These are phyloP conservation scores for Lymantria dispar DNA, from an alignment of 2,888 invertebrate genomes.

Conservation along the genomic window DNA sequence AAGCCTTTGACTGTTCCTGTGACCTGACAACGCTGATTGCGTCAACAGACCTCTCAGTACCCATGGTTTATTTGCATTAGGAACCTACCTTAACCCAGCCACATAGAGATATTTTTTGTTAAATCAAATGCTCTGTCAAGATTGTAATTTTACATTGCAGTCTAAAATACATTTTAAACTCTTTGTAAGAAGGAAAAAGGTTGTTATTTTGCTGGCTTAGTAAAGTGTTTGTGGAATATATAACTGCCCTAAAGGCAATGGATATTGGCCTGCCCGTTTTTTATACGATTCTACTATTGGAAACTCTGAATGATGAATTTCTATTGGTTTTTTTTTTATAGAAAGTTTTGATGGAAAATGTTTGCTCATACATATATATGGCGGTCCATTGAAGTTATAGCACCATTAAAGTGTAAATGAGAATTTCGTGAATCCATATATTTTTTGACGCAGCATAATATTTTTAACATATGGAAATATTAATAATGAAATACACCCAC, in stretches of 20 bases:
- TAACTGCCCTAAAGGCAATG: slow-evolving; percentile 53
- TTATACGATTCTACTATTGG: slow-evolving; percentile 48
- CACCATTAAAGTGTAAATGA: neutral
- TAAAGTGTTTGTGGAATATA: slow-evolving; percentile 36
- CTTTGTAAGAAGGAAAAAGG: slow-evolving; percentile 1
- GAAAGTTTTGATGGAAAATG: slow-evolving; percentile 37
- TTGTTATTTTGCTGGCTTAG: slow-evolving; percentile 14
- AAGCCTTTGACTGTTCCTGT: slow-evolving; percentile 33
- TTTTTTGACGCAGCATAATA: too few relatives aligned
- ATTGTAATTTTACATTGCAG: slow-evolving; percentile 1
- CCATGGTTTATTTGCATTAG: slow-evolving; percentile 9
- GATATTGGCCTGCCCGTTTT: slow-evolving; percentile 62
- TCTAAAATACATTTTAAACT: slow-evolving; percentile 8
- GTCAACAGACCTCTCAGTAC: slow-evolving; percentile 34
- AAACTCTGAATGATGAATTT: slow-evolving; percentile 46
- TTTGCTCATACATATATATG: slow-evolving; percentile 33
- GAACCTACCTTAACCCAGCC: slow-evolving; percentile 7
- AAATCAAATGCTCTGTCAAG: neutral
- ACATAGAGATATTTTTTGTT: slow-evolving; percentile 8
- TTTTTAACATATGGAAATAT: too few relatives aligned
- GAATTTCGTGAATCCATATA: neutral
- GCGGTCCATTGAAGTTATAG: neutral
- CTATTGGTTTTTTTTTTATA: slow-evolving; percentile 45
- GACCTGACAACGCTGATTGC: slow-evolving; percentile 40
- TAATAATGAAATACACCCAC: too few relatives aligned